These are phyloP conservation scores for Pilophorus perplexus DNA, from an alignment of 2,888 invertebrate species.

Conservation along the genomic window DNA sequence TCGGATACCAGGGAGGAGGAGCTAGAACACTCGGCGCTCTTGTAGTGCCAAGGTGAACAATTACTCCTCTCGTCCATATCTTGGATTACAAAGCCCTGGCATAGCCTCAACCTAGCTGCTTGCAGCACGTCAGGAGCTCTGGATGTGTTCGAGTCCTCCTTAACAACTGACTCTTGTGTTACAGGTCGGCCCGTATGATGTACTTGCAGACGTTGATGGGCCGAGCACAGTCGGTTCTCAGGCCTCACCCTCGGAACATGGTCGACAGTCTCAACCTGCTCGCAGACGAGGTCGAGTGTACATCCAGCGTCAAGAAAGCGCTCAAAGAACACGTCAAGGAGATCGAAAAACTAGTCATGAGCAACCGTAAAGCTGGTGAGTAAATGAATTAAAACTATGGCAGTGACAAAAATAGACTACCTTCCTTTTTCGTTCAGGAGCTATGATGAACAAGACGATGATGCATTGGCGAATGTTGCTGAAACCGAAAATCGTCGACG, in stretches of 20 bases:
- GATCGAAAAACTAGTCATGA: constrained; percentile 6
- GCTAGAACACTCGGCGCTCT: too few relatives aligned
- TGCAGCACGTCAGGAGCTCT: too few relatives aligned
- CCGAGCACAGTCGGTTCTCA: not conserved
- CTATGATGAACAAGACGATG: constrained; percentile 32
- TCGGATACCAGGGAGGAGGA: too few relatives aligned
- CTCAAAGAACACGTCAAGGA: constrained; percentile 10
- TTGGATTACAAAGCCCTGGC: too few relatives aligned
- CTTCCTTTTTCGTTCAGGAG: constrained; percentile 1
- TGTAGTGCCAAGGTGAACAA: too few relatives aligned
- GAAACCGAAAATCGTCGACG: not conserved
- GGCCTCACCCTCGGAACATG: constrained; percentile 22
- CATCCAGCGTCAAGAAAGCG: not conserved
- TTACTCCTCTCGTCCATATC: too few relatives aligned
- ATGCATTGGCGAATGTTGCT: constrained; percentile 30
- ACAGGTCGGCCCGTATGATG: constrained; percentile 15
- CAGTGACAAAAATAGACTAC: too few relatives aligned
- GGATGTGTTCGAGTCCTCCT: not conserved
- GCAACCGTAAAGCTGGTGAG: constrained; percentile 20
- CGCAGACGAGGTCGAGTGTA: not conserved
- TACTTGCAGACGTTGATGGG: constrained; percentile 7
- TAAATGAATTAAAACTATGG: not conserved
- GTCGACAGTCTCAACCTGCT: constrained; percentile 7
- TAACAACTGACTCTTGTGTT: too few relatives aligned
- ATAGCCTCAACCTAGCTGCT: too few relatives aligned